Evolutionary conservation across 2,113 vertebrate genomes (phyloP).

Genomic region (Embiotoca jacksoni): DNA sequence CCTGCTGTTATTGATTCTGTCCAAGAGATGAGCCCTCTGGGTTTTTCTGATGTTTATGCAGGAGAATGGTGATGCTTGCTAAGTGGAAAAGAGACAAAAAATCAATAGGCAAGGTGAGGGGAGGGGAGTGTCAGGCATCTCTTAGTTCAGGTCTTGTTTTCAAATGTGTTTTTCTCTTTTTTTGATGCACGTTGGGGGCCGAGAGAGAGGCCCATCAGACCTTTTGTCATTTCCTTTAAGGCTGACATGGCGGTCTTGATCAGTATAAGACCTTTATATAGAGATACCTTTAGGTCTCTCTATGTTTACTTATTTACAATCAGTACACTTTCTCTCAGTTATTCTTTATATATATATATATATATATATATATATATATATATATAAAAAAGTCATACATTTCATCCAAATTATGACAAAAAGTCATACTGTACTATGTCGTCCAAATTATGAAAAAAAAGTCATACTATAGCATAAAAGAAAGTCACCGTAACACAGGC

Average conservation of each 20-base stretch:
- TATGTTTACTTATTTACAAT: too few species aligned
- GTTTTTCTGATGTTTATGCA: slow-evolving; percentile 83
- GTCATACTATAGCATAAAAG: too few species aligned
- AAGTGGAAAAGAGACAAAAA: slow-evolving; percentile 81
- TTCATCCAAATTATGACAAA: too few species aligned
- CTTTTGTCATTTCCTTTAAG: slow-evolving; percentile 1
- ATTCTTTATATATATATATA: too few species aligned
- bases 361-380: too few species aligned
- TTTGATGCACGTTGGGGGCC: slow-evolving; percentile 50
- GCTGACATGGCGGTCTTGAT: slow-evolving; percentile 18
- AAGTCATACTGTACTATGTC: too few species aligned
- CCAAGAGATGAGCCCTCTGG: slow-evolving; percentile 79
- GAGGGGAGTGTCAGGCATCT: slow-evolving; percentile 42
- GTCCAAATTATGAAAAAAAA: too few species aligned
- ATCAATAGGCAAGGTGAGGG: slow-evolving; percentile 78
- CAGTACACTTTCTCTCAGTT: not conserved
- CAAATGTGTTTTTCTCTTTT: slow-evolving; percentile 68
- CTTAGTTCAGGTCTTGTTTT: slow-evolving; percentile 66
- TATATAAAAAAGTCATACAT: too few species aligned
- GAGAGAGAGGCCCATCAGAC: slow-evolving; percentile 16
- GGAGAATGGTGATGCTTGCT: slow-evolving; percentile 79
- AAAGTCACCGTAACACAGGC: too few species aligned
- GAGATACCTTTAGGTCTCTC: not conserved
- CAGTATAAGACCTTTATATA: not conserved
- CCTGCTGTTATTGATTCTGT: slow-evolving; percentile 80